Conservation (phyloP, 2,888 invertebrate species). For the Xanthorhoe designata region DNA sequence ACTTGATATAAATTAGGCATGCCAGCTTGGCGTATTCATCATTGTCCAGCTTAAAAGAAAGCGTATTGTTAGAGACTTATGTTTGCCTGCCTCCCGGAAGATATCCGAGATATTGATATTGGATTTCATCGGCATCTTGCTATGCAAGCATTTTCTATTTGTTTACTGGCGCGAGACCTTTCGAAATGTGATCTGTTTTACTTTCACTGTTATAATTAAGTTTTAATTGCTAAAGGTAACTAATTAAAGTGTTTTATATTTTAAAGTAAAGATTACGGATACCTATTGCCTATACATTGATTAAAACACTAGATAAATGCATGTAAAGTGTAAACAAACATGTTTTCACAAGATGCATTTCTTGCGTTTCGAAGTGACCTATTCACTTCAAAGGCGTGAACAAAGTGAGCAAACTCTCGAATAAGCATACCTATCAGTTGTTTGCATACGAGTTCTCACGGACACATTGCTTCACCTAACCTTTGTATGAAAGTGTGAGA, state of each 20-base stretch:
- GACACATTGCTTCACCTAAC: slow-evolving; percentile 59
- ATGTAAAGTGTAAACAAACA: not conserved
- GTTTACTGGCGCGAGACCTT: slow-evolving; percentile 62
- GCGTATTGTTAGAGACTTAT: not conserved
- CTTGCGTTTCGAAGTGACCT: slow-evolving; percentile 56
- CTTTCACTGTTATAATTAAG: slow-evolving; percentile 58
- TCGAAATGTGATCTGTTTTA: slow-evolving; percentile 67
- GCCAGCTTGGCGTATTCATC: not conserved
- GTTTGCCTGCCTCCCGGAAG: slow-evolving; percentile 47
- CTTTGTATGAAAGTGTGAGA: slow-evolving; percentile 67
- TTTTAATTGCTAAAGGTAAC: slow-evolving; percentile 18
- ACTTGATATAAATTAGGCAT: not conserved
- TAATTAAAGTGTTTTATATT: not conserved
- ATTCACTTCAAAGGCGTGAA: slow-evolving; percentile 75
- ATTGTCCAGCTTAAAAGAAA: not conserved
- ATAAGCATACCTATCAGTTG: slow-evolving; percentile 53
- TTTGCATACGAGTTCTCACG: slow-evolving; percentile 76
- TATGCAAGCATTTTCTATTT: slow-evolving; percentile 73
- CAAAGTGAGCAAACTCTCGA: slow-evolving; percentile 63
- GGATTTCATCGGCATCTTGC: slow-evolving; percentile 63
- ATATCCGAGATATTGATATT: slow-evolving; percentile 72
- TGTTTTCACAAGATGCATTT: slow-evolving; percentile 23
- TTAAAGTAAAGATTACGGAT: not conserved
- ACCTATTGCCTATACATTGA: too few relatives aligned
- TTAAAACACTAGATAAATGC: not conserved